Evolutionary conservation across 1,140 invertebrate species (phyloP), one percentile per base, ranked within the genome.

Genomic region (Arctopsyche grandis): DNA sequence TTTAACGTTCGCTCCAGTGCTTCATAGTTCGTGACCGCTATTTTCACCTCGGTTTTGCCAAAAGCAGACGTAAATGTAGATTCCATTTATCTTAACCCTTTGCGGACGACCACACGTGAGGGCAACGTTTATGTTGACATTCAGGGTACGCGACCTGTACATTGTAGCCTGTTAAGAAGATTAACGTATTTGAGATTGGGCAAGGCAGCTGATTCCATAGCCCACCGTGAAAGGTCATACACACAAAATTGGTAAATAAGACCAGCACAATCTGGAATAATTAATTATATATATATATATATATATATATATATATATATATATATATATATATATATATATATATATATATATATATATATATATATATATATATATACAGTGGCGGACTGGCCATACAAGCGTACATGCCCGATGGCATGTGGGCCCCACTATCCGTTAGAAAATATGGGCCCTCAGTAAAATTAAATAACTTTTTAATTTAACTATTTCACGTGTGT

Each of bases 91-190:
- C 75, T 74, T 78, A 77, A 77, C 78, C 80, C 80, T 46, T 75
- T 78, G 80, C 63, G 77, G 80, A 21, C 46, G 14, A 44, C 76
- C 79, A 78, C 79, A 75, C 79, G 79, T 80, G 79, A 70, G 52
- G 22, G 38, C 44, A 77, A 66, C 80, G 80, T 81, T 81, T 75
- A 81, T 78, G 80, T 81, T 81, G 80, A 81, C 80, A 70, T 81
- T 80, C 74, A 19, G 76, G 76, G 75, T 60, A 69, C 60, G 74
- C 29, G 78, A 69, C 56, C 56, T 69, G 19, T 70, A 76, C 52
- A 69, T 38, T 56, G 29, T 78, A 74, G 70, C 58, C 52, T 77
- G 66, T 66, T 77, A 81, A 81, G 77, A 63, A 77, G 80, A 81
- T 81, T 81, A 81, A 60, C 79, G 69, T 74, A 74, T 74, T 80